A percentile compares a stretch with the other conserved stretches of the same genome.
phyloP scores from a whole-genome alignment of 1,140 invertebrate species.

The Ceratina calcarata region DNA sequence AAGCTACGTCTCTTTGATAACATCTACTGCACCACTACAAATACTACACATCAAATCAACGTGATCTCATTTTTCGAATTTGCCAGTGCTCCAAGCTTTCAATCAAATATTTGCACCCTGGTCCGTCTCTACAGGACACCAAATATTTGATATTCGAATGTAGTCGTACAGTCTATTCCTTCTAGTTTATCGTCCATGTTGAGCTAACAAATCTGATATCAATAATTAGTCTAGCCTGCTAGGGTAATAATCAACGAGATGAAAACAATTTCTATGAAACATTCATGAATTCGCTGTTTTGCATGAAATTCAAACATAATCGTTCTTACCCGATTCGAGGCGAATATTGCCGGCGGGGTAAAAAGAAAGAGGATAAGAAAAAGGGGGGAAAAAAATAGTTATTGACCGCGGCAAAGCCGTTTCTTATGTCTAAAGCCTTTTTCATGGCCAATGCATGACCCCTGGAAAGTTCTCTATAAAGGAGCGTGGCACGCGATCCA shows the following conservation, averaged over 20 bases:
- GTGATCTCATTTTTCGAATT: neutral
- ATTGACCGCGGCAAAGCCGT: conserved; percentile 34
- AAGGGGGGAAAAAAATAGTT: no score
- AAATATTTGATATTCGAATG: conserved; percentile 17
- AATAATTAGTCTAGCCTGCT: no score
- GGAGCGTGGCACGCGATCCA: conserved; percentile 50
- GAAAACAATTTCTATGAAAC: no score
- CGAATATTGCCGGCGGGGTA: no score
- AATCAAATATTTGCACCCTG: conserved; percentile 4
- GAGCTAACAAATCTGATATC: neutral
- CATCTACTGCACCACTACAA: neutral
- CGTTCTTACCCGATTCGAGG: no score
- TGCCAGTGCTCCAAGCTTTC: neutral
- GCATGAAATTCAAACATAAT: no score
- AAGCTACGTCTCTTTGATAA: no score
- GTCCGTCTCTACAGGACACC: neutral
- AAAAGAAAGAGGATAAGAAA: neutral
- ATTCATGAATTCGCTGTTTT: no score
- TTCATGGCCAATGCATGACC: conserved; percentile 41
- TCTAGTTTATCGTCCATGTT: neutral
- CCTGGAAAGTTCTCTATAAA: conserved; percentile 43
- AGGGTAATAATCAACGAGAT: no score
- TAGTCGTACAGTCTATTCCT: neutral
- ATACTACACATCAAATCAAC: neutral
- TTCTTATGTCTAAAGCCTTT: conserved; percentile 51